Conservation (phyloP, 2,113 vertebrate species). For the Oreamnos americanus region DNA sequence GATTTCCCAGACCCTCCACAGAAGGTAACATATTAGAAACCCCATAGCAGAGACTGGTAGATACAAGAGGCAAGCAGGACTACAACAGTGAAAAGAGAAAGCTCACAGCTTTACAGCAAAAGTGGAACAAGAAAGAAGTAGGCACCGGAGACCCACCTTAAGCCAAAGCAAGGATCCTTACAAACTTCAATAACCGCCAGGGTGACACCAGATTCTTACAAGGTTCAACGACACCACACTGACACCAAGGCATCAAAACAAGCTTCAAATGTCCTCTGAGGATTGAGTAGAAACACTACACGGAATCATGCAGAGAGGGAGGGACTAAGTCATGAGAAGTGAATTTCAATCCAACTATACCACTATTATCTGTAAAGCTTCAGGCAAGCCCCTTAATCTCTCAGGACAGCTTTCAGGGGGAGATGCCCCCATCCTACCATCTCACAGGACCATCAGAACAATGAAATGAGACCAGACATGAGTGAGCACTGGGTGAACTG, state of each 20-base stretch:
- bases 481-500: neutral
- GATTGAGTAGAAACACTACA: neutral
- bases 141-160: neutral
- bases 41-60: neutral
- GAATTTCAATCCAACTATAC: neutral
- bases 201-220: neutral
- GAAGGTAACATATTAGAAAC: neutral
- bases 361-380: neutral
- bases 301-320: rapidly evolving
- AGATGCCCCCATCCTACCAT: neutral
- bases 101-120: neutral
- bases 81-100: neutral
- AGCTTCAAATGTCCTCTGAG: neutral
- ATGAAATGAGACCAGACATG: neutral
- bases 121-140: neutral
- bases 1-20: neutral
- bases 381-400: neutral
- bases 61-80: neutral
- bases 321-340: neutral
- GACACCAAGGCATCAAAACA: neutral
- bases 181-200: neutral
- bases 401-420: neutral
- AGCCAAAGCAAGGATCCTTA: neutral
- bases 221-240: neutral
- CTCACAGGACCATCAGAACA: neutral